A percentile compares a stretch with the other conserved stretches of the same genome.
Evolutionary conservation across 2,888 invertebrate species (phyloP).

Genomic region (Caenorhabditis zanzibari): DNA sequence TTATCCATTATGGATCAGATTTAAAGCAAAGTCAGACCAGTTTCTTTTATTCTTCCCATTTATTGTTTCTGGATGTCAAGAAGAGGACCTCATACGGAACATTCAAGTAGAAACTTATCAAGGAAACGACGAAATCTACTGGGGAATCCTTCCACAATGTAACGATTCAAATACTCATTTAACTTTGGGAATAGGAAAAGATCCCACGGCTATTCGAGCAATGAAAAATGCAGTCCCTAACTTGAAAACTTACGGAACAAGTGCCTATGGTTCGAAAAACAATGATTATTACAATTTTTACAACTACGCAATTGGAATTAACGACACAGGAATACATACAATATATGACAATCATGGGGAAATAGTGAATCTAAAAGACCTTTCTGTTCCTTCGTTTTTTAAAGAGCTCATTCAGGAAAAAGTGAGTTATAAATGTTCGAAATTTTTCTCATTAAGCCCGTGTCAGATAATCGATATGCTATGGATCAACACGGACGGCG

Average conservation of each 20-base stretch:
- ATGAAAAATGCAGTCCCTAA: conserved; percentile 3
- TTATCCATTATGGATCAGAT: not conserved
- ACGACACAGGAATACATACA: conserved; percentile 39
- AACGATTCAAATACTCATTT: not conserved
- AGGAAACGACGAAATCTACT: conserved; percentile 11
- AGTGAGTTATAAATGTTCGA: too few relatives aligned
- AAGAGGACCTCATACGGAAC: not conserved
- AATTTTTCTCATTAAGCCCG: too few relatives aligned
- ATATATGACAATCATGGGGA: conserved; percentile 3
- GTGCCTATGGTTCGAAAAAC: conserved; percentile 2
- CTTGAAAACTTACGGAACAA: conserved; percentile 24
- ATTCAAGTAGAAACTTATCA: conserved; percentile 10
- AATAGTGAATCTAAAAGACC: conserved; percentile 11
- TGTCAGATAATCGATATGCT: conserved; percentile 34
- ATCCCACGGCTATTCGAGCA: conserved; percentile 7
- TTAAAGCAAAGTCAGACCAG: not conserved
- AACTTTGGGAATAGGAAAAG: conserved; percentile 21
- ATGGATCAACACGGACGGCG: conserved; percentile 37
- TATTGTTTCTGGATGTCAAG: conserved; percentile 29
- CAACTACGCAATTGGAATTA: conserved; percentile 42
- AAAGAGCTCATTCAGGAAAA: not conserved
- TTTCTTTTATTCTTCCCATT: conserved; percentile 17
- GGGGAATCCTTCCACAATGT: conserved; percentile 31
- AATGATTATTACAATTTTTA: conserved; percentile 18
- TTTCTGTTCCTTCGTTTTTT: conserved; percentile 20